Evolutionary conservation across 2,113 vertebrate species (phyloP), one percentile per base, ranked within the genome.

Genomic region (Cyphomyrus plagiostoma): DNA sequence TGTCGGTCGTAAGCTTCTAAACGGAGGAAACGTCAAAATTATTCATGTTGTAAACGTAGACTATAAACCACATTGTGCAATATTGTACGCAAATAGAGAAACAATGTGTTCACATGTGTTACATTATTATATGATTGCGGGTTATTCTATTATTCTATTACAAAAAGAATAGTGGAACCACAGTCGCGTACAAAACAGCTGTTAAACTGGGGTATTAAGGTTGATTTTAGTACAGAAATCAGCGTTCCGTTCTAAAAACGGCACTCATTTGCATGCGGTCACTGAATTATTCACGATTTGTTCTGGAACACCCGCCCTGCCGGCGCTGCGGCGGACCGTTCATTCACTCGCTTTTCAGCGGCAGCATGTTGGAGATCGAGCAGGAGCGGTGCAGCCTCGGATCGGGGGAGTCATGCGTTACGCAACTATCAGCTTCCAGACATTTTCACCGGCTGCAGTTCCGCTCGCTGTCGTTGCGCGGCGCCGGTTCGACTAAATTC

Each of bases 341-440:
- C n/a, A 50, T 48, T 49, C 62, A 66, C 4, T 56, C 10, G 88
- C 26, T 83, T 11, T 50, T 26, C 45, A 5, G 8, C 19, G 70
- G 50, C 70, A 82, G 70, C 49, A 30, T 89, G 46, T 52, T n/a
- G 49, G 50, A 19, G 46, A 80, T 35, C 0, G 17, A 48, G 26
- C 48, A 23, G 46, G 21, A 11, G 48, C 70, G 66, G 9, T 17
- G 26, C 70, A 42, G 74, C 48, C 1, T 30, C 13, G 45, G 48
- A 91, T 66, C 80, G 19, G 45, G 48, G 56, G 82, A 49, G 21
- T 46, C 70, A 45, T 74, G 89, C 88, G 90, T 92, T 92, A 92
- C 90, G 66, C 89, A 92, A 91, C 88, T 85, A 89, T 35, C 35
- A 80, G 53, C 89, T 86, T 90, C 90, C 86, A 85, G 91, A 88